These are phyloP conservation scores for Xyliphius kryptos DNA, from an alignment of 2,113 vertebrate genomes.

Conservation along the genomic window DNA sequence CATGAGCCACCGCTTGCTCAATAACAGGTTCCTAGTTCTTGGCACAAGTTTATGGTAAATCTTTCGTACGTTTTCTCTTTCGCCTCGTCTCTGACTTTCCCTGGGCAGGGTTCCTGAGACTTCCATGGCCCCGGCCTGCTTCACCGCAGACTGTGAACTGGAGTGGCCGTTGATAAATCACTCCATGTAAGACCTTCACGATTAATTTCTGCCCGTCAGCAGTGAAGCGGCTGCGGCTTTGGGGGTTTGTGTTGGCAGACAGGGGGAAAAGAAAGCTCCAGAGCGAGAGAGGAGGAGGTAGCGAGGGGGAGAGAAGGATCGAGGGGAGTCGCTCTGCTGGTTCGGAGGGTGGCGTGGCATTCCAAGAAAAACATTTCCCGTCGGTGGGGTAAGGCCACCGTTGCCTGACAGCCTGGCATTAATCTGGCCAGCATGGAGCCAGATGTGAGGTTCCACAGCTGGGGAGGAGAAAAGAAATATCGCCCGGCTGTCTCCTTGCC, in stretches of 20 bases:
- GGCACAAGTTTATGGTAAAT: constrained; percentile 24
- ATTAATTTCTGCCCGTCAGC: constrained; percentile 48
- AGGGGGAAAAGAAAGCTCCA: constrained; percentile 19
- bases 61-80: constrained; percentile 2
- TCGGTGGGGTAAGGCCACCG: constrained; percentile 34
- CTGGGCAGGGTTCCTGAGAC: constrained; percentile 29
- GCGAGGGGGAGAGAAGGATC: constrained; percentile 6
- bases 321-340: constrained; percentile 12
- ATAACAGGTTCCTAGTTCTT: constrained; percentile 7
- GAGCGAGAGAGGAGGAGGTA: constrained; percentile 5
- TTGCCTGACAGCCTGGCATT: constrained; percentile 41
- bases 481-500: constrained; percentile 21
- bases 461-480: constrained; percentile 32
- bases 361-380: constrained; percentile 48
- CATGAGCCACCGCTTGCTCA: constrained; percentile 1
- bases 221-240: constrained; percentile 44
- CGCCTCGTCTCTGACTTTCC: constrained; percentile 15
- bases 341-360: constrained; percentile 9
- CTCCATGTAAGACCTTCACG: constrained; percentile 40
- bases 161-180: constrained; percentile 46
- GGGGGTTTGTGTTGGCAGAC: constrained; percentile 44
- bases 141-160: constrained; percentile 34
- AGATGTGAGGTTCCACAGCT: constrained; percentile 40
- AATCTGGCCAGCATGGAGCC: constrained; percentile 23
- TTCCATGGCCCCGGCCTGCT: constrained; percentile 26